phyloP scores from a whole-genome alignment of 1,140 invertebrate species.

The Drosophila navojoa region DNA sequence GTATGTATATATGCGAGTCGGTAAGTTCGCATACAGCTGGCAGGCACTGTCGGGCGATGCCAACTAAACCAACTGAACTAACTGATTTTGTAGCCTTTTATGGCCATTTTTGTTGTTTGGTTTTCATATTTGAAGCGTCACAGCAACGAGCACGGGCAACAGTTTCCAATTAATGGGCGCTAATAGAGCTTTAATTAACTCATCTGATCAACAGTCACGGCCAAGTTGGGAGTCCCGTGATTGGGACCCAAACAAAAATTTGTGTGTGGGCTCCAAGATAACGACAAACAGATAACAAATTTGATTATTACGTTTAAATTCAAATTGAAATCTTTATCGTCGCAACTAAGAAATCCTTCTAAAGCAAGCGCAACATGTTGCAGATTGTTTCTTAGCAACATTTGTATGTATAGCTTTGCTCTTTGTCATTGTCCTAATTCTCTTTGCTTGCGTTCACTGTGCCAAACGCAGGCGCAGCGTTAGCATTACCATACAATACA shows the following conservation, averaged over 20 bases:
- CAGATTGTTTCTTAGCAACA: background rate
- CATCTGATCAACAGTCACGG: constrained; percentile 50
- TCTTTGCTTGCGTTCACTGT: background rate
- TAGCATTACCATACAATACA: constrained; percentile 9
- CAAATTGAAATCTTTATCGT: background rate
- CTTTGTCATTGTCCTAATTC: constrained; percentile 47
- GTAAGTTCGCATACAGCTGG: constrained; percentile 19
- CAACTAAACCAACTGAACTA: constrained; percentile 11
- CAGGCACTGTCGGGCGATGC: constrained; percentile 12
- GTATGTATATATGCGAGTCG: constrained; percentile 3
- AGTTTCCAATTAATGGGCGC: constrained; percentile 59
- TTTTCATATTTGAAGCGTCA: constrained; percentile 62
- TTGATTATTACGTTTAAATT: too few relatives aligned
- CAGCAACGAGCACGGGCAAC: background rate
- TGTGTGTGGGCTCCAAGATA: background rate
- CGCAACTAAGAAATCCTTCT: background rate
- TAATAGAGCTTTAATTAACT: constrained; percentile 56
- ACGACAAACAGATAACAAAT: too few relatives aligned
- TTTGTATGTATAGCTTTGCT: background rate
- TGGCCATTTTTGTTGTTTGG: constrained; percentile 57
- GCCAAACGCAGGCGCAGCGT: constrained; percentile 39
- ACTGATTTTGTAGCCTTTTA: constrained; percentile 59
- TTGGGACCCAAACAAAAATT: constrained; percentile 1
- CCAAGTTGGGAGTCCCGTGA: constrained; percentile 21
- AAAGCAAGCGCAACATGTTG: background rate